Evolutionary conservation across 2,888 invertebrate species (phyloP).

Genomic region (Lepidocyrtinus sp.): DNA sequence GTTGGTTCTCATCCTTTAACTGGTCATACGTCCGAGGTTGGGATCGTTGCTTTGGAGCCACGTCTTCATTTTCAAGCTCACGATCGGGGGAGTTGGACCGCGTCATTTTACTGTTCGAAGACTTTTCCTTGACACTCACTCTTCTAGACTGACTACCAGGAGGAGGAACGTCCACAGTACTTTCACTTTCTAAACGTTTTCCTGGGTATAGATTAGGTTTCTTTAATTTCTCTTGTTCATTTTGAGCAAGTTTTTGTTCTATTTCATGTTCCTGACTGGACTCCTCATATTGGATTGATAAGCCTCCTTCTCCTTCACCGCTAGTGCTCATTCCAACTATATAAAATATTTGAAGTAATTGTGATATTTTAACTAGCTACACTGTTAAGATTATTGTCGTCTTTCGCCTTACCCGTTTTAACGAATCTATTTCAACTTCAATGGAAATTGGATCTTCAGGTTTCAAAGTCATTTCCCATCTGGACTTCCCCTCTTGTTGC

Average conservation of each 20-base stretch:
- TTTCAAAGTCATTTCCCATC: no score
- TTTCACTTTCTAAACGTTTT: background rate
- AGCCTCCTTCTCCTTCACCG: slow-evolving; percentile 31
- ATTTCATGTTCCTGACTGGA: slow-evolving; percentile 7
- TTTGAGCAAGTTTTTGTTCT: background rate
- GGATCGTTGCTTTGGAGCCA: slow-evolving; percentile 5
- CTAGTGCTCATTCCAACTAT: slow-evolving; percentile 44
- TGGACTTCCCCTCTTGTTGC: no score
- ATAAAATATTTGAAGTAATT: background rate
- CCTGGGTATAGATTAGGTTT: no score
- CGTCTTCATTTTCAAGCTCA: slow-evolving; percentile 22
- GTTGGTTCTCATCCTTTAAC: slow-evolving; percentile 59
- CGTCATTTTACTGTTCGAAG: slow-evolving; percentile 23
- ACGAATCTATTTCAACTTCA: no score
- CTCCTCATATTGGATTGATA: slow-evolving; percentile 36
- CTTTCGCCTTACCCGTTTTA: no score
- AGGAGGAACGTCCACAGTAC: background rate
- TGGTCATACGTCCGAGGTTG: slow-evolving; percentile 19
- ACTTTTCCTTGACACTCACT: slow-evolving; percentile 26
- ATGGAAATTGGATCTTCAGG: no score
- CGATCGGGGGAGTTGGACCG: slow-evolving; percentile 30
- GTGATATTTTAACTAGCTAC: background rate
- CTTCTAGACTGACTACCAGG: no score
- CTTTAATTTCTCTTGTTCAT: background rate
- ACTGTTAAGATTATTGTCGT: no score